Evolutionary conservation across 64 coral and sea anemone species (phyloP).

Genomic region (Trachythela sp.): DNA sequence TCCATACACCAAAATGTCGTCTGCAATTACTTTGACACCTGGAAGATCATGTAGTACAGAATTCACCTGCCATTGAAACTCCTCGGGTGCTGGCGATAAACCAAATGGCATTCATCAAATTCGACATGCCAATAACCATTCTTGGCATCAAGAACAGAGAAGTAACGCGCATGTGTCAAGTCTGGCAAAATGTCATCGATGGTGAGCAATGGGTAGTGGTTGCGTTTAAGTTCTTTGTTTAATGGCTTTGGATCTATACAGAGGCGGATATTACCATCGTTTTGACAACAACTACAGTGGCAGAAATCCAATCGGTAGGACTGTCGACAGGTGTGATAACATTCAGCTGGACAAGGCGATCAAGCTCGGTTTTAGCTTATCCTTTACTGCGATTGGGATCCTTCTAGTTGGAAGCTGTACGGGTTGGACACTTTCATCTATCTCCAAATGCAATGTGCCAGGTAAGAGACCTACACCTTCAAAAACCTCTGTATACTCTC

Average conservation of each 20-base stretch:
- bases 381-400: conserved; percentile 33
- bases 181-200: conserved; percentile 35
- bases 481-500: conserved; percentile 23
- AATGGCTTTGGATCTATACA: conserved; percentile 47
- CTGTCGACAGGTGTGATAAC: conserved; percentile 34
- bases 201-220: conserved; percentile 40
- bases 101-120: conserved; percentile 48
- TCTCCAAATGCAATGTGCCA: conserved; percentile 43
- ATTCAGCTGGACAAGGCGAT: conserved; percentile 32
- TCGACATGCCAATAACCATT: conserved; percentile 44
- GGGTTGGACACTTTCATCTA: conserved; percentile 28
- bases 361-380: conserved; percentile 40
- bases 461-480: conserved; percentile 28
- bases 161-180: conserved; percentile 14
- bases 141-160: conserved; percentile 35
- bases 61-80: conserved; percentile 47
- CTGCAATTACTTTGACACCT: too few relatives aligned
- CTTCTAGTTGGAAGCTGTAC: conserved; percentile 27
- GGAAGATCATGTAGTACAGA: too few relatives aligned
- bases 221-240: conserved; percentile 44
- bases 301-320: conserved; percentile 46
- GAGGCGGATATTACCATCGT: conserved; percentile 31
- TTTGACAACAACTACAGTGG: conserved; percentile 35
- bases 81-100: conserved; percentile 32
- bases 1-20: conserved; percentile 41